Conservation (phyloP, 2,797 vertebrate species). For the Oreochromis grahami region DNA sequence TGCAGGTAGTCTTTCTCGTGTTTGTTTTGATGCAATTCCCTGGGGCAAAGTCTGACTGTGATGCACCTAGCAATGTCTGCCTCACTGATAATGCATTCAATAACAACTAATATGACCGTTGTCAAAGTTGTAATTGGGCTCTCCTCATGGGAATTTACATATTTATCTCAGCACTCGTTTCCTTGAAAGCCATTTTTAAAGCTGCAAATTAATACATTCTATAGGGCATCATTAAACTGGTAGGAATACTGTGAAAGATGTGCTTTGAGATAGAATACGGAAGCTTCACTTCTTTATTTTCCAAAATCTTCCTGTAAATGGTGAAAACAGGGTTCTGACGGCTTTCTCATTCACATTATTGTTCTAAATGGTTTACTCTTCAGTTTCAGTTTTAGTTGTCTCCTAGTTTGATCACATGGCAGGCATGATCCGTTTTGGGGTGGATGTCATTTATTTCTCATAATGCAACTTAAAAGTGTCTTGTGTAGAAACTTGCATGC, state of each 20-base stretch:
- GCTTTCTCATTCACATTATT: background rate
- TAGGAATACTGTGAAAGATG: background rate
- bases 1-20: background rate
- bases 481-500: background rate
- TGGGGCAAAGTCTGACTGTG: conserved; percentile 31
- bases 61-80: conserved; percentile 13
- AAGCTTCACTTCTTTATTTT: background rate
- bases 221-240: background rate
- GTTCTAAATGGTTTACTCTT: background rate
- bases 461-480: background rate
- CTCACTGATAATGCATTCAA: conserved; percentile 18
- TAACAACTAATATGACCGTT: background rate
- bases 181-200: background rate
- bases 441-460: background rate
- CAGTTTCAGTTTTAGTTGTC: background rate
- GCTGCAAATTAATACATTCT: background rate
- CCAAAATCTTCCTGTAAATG: background rate
- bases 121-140: background rate
- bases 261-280: background rate
- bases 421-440: background rate
- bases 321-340: background rate
- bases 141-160: background rate
- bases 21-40: conserved; percentile 1
- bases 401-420: background rate
- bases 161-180: background rate